Evolutionary conservation across 2,797 vertebrate species (phyloP), one percentile per base, ranked within the genome.

Genomic region (Chelmon rostratus): DNA sequence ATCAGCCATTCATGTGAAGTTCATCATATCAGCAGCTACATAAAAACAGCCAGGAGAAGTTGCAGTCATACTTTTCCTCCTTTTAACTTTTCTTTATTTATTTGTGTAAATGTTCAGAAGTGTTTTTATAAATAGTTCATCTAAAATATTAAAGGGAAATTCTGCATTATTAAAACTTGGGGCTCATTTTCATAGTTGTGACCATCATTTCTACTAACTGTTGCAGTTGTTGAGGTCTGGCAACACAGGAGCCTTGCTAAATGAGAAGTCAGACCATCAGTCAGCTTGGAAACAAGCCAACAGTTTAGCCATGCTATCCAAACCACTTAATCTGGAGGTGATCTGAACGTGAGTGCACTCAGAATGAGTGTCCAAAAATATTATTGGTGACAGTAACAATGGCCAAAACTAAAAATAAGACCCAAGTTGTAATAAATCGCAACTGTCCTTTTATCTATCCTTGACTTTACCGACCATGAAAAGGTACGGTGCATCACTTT

Each of bases 1-100:
- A 40, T 21, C 31, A 25, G 28, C 25, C 64, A 77, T 28, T 49
- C 21, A 38, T 50, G 23, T 37, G n/a, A 35, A 16, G 6, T 53
- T 65, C 47, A 11, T 57, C 19, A 37, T 33, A 38, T 71, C 44
- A 63, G 6, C 63, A 52, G 16, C 11, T 56, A 18, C 52, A 68
- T 37, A 16, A 37, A 54, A 62, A 67, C 21, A 33, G 5, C 11
- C 1, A 1, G 15, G 2, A 74, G 12, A 44, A 46, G 1, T 54
- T 65, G 37, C 18, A 28, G 16, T 21, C n/a, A 16, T 12, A 8
- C 31, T 28, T 52, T 70, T 28, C 8, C 74, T 58, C 35, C 25
- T 58, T 64, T 28, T 38, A 69, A 25, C 7, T 57, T 33, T 58
- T 65, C 8, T 56, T 57, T 81, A 68, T 82, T 86, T 81, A 82